Evolutionary conservation across 2,797 vertebrate species (phyloP), one percentile per base, ranked within the genome.

Genomic region (Neosilurus mollespiculum): DNA sequence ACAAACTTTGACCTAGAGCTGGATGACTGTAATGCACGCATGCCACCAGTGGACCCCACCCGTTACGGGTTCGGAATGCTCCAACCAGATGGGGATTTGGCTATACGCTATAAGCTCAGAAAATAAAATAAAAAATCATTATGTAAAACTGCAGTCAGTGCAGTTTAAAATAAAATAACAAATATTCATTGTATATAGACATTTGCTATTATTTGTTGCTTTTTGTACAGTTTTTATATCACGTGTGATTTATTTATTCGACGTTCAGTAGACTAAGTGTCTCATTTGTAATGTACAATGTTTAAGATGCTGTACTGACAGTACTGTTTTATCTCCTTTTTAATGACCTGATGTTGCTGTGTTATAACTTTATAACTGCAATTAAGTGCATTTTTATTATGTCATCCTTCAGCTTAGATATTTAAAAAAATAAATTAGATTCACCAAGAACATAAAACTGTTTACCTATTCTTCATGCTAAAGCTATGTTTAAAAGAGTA

Each of bases 61-160:
- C 93, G 95, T 76, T 94, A 92, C 0, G 94, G 93, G 66, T 97
- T 96, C 0, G 96, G 95, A 76, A 92, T 97, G 76, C 86, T 96
- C 37, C 95, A 97, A 89, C 94, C 96, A 0, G 86, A 91, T 9
- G 92, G 90, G 0, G 94, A 95, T 2, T 82, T 95, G 80, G 85
- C 90, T 54, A 73, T 95, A 88, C 93, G 89, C 26, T 95, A 94
- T 91, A 93, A 92, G 81, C 51, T 87, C 20, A 84, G 61, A 82
- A 61, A 70, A 84, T 43, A 83, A 34, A 85, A 34, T 81, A 26
- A 69, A n/a, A 69, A n/a, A 43, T 6, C 58, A 77, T 78, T 81
- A 78, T 62, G 30, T 81, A 62, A 69, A 62, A 7, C 16, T 49
- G 49, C 4, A 78, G 22, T 76, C 11, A 64, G 49, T 11, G 49